A percentile compares a stretch with the other conserved stretches of the same genome.
phyloP scores from a whole-genome alignment of 1,140 invertebrate genomes.

The Lucilia cuprina region DNA sequence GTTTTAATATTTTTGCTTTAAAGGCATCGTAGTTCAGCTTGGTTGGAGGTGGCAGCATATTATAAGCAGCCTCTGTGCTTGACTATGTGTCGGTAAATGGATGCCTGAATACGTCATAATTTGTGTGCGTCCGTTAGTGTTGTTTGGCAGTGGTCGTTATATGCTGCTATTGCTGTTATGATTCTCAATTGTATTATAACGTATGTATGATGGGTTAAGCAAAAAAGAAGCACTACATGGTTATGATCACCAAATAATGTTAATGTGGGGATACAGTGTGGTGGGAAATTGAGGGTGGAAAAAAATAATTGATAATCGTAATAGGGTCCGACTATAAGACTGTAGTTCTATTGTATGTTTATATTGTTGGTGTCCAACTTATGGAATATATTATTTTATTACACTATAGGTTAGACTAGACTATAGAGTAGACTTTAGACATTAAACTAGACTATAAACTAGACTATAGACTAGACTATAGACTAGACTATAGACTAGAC shows the following conservation, averaged over 20 bases:
- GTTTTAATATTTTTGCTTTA: background rate
- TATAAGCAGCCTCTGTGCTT: no score
- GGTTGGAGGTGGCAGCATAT: background rate
- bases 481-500: no score
- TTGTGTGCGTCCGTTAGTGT: background rate
- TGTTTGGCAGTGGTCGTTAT: background rate
- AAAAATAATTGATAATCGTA: no score
- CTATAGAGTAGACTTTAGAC: no score
- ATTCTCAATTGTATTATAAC: constrained; percentile 8
- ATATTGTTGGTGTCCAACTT: no score
- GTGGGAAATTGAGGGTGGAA: background rate
- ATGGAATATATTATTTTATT: no score
- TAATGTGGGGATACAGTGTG: background rate
- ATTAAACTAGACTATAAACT: no score
- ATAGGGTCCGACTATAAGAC: no score
- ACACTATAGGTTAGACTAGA: no score
- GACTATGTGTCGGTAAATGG: background rate
- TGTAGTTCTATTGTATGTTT: no score
- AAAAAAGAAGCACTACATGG: background rate
- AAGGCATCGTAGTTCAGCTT: constrained; percentile 15
- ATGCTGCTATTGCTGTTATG: background rate
- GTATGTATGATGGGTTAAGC: background rate
- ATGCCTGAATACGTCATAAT: background rate
- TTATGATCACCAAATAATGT: background rate
- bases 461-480: no score